Evolutionary conservation across 2,888 invertebrate genomes (phyloP).

Genomic region (Atethmia centrago): DNA sequence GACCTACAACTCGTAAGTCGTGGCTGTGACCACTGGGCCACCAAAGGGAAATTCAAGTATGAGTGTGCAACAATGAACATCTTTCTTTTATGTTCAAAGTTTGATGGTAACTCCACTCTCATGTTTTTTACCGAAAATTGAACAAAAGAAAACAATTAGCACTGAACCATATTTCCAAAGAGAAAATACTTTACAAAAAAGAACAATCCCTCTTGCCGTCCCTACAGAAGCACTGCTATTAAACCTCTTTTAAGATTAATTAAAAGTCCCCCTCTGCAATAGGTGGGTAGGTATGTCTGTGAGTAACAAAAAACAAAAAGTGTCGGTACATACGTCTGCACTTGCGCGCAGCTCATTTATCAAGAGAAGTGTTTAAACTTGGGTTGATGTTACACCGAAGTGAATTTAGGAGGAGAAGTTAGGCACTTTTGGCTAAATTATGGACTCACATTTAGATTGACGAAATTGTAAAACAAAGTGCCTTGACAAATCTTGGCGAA

Average conservation of each 20-base stretch:
- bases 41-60: background rate
- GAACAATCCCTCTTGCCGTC: constrained; percentile 16
- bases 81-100: background rate
- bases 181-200: constrained; percentile 3
- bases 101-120: background rate
- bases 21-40: too few relatives aligned
- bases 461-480: too few relatives aligned
- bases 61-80: background rate
- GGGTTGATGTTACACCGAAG: constrained; percentile 53
- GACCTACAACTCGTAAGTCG: too few relatives aligned
- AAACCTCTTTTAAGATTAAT: constrained; percentile 69
- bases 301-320: constrained; percentile 65
- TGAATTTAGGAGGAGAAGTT: too few relatives aligned
- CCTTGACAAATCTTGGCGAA: too few relatives aligned
- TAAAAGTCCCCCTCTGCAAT: constrained; percentile 58
- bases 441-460: too few relatives aligned
- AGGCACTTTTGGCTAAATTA: too few relatives aligned
- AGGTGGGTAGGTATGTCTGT: background rate
- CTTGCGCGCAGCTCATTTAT: constrained; percentile 57
- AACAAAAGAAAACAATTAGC: constrained; percentile 26
- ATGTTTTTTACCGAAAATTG: background rate
- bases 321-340: constrained; percentile 65
- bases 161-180: background rate
- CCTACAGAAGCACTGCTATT: constrained; percentile 57
- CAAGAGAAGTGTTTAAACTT: constrained; percentile 56